Base-by-base conservation (phyloP, 2,797 vertebrate species). In the Paguma larvata region DNA sequence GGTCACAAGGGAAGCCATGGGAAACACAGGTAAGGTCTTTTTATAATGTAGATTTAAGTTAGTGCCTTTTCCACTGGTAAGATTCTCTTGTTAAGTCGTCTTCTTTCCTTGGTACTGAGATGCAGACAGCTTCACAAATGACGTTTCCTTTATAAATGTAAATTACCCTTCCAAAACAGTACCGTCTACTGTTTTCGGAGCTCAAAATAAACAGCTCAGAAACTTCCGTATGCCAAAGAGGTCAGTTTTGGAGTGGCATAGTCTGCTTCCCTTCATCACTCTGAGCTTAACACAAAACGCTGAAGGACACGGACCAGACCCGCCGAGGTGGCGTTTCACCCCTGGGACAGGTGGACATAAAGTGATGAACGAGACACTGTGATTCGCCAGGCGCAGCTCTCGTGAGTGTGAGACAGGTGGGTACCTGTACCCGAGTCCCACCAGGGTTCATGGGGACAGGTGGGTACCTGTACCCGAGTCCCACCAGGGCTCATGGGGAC, bases 341-440 rank as follows among this genome's bases (percentile, higher is more conserved):
- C 27, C 1, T 2, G 25, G 44, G 21, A 41, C 53, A 48, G 78
- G 38, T n/a, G 18, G 16, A 21, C 0, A 0, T 25, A 0, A 0
- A 8, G 30, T 34, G 30, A 46, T 19, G 84, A 48, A 23, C 1
- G 63, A 79, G 30, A 12, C 48, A 6, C 1, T 16, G 30, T n/a
- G 32, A 27, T 19, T 27, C 41, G 13, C 46, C 27, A 30, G 27
- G 46, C 21, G 23, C 15, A 15, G 30, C 4, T 25, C 41, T 10
- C 6, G 0, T 6, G 30, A 5, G 27, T 27, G 1, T 32, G n/a
- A 38, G 23, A 11, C 1, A 34, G 30, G 9, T 5, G 10, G 3
- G 2, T 1, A 5, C 32, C 32, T 67, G 65, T 67, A 15, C 32
- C 15, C 30, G 27, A 30, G 11, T 19, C 9, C 51, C 65, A 82